Base-by-base conservation (phyloP, 2,113 vertebrate species). In the Oreotrochilus melanogaster region DNA sequence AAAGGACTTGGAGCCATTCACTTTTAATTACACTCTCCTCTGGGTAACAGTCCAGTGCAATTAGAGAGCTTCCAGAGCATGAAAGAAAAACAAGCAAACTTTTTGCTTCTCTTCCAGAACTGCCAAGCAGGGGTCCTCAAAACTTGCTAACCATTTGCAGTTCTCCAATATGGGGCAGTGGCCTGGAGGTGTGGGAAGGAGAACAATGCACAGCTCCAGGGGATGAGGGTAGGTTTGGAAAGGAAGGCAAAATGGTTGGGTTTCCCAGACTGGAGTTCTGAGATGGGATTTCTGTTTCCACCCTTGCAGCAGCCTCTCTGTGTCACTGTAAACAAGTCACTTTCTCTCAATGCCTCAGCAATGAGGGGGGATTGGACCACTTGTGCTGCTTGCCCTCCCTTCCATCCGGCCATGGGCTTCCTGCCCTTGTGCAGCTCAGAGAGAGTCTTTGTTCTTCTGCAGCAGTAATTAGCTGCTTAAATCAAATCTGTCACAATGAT, bases 21-120 rank as follows among this genome's bases (percentile, higher is more conserved):
- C 96, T 97, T 97, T 96, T 97, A 98, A 98, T 98, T 98, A 97
- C 80, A 95, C 57, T 83, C 75, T 96, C 96, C 93, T 96, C 67
- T 0, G n/a, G 93, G 91, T 98, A 98, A 96, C 70, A 96, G 91
- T 92, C 91, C 97, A 90, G 73, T 56, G 93, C 90, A 97, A 97
- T 98, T 96, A 97, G 76, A 96, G 88, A 92, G 61, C 76, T 96
- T 96, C 43, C 65, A 92, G 88, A 31, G 28, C 47, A 35, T 57
- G 28, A 73, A 94, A 94, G 78, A 84, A 96, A 95, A 95, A 86
- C 61, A 89, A 96, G 66, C 61, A 65, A 75, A 90, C 70, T 89
- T 94, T 73, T 85, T 74, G 48, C 72, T 72, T 82, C 37, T 24
- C 43, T 84, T 81, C 10, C 14, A n/a, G 66, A 88, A 72, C 22